Conservation (phyloP, 2,113 vertebrate genomes). For the Uria aalge region DNA sequence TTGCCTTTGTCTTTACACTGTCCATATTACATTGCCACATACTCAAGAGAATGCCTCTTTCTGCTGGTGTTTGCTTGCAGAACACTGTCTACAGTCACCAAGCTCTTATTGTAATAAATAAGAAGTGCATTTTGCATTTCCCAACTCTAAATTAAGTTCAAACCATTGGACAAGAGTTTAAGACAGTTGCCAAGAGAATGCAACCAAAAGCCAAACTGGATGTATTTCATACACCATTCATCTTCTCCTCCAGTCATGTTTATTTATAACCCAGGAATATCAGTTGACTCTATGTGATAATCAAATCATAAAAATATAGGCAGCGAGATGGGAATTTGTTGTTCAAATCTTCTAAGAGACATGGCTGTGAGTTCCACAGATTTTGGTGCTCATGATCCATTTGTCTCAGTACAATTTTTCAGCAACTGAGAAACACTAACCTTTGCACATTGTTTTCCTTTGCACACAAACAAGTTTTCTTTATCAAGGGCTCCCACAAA, state of each 20-base stretch:
- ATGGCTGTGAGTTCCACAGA: background rate
- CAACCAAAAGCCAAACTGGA: background rate
- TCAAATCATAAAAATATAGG: background rate
- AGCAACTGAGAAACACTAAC: background rate
- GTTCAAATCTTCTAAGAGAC: background rate
- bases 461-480: background rate
- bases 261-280: background rate
- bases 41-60: background rate
- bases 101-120: background rate
- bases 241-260: background rate
- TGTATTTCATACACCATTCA: accelerated
- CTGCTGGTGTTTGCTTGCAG: background rate
- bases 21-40: background rate
- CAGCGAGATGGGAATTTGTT: background rate
- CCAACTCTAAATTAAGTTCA: background rate
- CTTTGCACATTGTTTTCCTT: background rate
- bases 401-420: background rate
- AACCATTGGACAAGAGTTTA: background rate
- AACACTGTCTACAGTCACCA: background rate
- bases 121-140: background rate
- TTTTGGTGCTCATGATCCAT: background rate
- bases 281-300: background rate
- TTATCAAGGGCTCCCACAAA: background rate
- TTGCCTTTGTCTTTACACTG: background rate
- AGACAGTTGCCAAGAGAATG: background rate